phyloP scores from a whole-genome alignment of 2,113 vertebrate species.

The Sturnus vulgaris region DNA sequence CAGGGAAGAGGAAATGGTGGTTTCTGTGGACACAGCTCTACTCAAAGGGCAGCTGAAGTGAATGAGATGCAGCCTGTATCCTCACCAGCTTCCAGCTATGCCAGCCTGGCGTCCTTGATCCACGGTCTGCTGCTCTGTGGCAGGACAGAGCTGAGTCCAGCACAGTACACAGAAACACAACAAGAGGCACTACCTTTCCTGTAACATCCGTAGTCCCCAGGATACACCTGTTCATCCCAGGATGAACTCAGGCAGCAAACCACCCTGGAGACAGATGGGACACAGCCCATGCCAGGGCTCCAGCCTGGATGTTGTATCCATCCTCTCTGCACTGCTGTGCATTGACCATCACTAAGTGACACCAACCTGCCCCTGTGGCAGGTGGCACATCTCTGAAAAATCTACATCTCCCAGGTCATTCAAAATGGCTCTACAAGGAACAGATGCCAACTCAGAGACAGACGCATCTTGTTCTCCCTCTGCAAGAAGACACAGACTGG shows the following conservation, averaged over 20 bases:
- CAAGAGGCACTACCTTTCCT: background rate
- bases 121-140: background rate
- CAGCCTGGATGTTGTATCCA: background rate
- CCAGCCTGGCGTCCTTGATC: background rate
- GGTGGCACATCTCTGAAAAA: background rate
- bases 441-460: background rate
- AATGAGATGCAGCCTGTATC: background rate
- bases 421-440: background rate
- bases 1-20: background rate
- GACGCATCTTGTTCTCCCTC: background rate
- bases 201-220: rapidly evolving
- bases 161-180: background rate
- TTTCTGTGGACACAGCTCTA: background rate
- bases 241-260: rapidly evolving
- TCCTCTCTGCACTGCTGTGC: background rate
- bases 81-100: background rate
- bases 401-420: background rate
- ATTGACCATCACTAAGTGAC: background rate
- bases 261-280: background rate
- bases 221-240: background rate
- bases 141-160: background rate
- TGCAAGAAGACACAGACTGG: background rate
- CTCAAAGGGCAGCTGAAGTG: background rate
- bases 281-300: background rate
- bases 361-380: background rate